Evolutionary conservation across 2,888 invertebrate genomes (phyloP).

Genomic region (Theodoxus fluviatilis): DNA sequence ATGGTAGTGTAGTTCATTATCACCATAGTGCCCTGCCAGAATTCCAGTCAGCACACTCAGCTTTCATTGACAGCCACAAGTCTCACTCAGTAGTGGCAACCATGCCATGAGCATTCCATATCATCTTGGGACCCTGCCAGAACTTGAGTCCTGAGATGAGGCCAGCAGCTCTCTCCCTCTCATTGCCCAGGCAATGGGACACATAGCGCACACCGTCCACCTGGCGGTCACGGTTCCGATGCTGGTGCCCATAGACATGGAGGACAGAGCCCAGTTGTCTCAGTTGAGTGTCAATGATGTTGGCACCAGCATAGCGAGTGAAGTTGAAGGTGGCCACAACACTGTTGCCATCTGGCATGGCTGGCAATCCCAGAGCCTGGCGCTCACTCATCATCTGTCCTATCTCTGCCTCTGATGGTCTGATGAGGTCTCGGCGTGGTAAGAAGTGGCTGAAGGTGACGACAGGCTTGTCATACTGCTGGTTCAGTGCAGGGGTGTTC

Average conservation of each 20-base stretch:
- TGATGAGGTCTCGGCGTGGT: constrained; percentile 37
- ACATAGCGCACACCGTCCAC: constrained; percentile 40
- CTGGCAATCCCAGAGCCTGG: constrained; percentile 26
- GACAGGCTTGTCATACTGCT: constrained; percentile 32
- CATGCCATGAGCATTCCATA: too few relatives aligned
- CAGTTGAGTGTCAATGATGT: constrained; percentile 33
- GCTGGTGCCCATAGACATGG: constrained; percentile 43
- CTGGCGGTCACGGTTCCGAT: constrained; percentile 37
- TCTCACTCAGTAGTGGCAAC: too few relatives aligned
- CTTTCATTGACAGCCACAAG: too few relatives aligned
- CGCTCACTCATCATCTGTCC: constrained; percentile 30
- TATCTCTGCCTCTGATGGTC: constrained; percentile 30
- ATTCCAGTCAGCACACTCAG: too few relatives aligned
- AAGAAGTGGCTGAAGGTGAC: constrained; percentile 43
- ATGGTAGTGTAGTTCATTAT: too few relatives aligned
- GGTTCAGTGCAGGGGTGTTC: constrained; percentile 29
- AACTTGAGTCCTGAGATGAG: constrained; percentile 74
- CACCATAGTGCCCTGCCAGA: too few relatives aligned
- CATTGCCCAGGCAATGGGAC: constrained; percentile 41
- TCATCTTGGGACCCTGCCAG: constrained; percentile 43
- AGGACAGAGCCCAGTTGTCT: constrained; percentile 31
- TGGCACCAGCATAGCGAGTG: constrained; percentile 39
- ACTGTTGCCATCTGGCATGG: background rate
- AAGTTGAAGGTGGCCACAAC: constrained; percentile 38
- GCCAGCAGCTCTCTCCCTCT: constrained; percentile 48